Percentiles rank a stretch among this genome's conserved stretches.
phyloP scores from a whole-genome alignment of 2,113 vertebrate species.

The Plestiodon gilberti region DNA sequence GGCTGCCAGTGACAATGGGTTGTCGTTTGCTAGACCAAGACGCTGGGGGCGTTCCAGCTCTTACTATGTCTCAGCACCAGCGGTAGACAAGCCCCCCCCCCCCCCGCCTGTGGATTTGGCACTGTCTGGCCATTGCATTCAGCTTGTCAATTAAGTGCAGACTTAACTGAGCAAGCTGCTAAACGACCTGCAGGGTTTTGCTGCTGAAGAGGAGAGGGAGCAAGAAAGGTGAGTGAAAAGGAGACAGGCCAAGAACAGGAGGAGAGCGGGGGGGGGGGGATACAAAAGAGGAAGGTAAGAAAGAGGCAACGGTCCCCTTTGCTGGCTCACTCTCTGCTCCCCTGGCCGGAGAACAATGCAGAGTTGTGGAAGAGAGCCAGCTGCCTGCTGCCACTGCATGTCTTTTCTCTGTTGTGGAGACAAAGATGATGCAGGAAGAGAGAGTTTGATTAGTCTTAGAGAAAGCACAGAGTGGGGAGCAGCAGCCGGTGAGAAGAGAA shows the following conservation, averaged over 20 bases:
- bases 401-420: not conserved
- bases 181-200: not conserved
- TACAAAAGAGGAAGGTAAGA: not conserved
- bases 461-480: not conserved
- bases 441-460: fast-evolving
- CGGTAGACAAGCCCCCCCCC: not conserved
- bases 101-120: fast-evolving
- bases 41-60: not conserved
- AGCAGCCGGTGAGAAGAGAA: not conserved
- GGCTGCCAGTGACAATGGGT: not conserved
- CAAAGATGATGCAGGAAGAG: not conserved
- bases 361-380: no score
- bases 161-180: not conserved
- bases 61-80: not conserved
- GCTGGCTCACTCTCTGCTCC: not conserved
- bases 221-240: not conserved
- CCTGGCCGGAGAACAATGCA: not conserved
- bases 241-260: not conserved
- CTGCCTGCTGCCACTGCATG: not conserved
- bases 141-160: not conserved
- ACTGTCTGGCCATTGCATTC: not conserved
- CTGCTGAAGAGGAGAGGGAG: not conserved
- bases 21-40: no score
- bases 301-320: not conserved
- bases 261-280: not conserved